phyloP scores from a whole-genome alignment of 2,888 invertebrate genomes.

The Xestia xanthographa region DNA sequence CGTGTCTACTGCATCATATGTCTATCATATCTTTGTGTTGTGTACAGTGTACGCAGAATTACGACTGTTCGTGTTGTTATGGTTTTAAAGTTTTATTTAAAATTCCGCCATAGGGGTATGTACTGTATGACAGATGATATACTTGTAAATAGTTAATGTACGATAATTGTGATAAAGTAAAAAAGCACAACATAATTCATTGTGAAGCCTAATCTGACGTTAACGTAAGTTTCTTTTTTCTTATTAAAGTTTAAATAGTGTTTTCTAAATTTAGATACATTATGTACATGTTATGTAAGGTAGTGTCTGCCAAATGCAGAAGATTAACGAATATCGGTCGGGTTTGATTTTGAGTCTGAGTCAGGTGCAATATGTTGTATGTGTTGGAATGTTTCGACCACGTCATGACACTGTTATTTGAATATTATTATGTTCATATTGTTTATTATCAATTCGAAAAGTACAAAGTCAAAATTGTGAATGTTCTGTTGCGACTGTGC shows the following conservation, averaged over 20 bases:
- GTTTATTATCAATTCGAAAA: slow-evolving; percentile 70
- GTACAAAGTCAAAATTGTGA: slow-evolving; percentile 75
- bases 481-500: slow-evolving; percentile 67
- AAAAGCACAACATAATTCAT: slow-evolving; percentile 88
- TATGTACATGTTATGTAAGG: slow-evolving; percentile 79
- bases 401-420: slow-evolving; percentile 46
- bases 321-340: slow-evolving; percentile 74
- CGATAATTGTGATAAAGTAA: slow-evolving; percentile 88
- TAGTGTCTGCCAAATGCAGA: slow-evolving; percentile 78
- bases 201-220: slow-evolving; percentile 88
- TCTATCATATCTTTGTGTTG: slow-evolving; percentile 63
- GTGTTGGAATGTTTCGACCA: slow-evolving; percentile 67
- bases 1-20: slow-evolving; percentile 65
- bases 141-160: slow-evolving; percentile 83
- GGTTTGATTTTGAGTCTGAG: slow-evolving; percentile 78
- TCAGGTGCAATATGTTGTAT: slow-evolving; percentile 83
- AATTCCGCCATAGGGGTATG: slow-evolving; percentile 77
- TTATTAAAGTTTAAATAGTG: slow-evolving; percentile 79
- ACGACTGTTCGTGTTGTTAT: slow-evolving; percentile 75
- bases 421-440: slow-evolving; percentile 68
- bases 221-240: slow-evolving; percentile 83
- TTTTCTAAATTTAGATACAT: slow-evolving; percentile 82
- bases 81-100: slow-evolving; percentile 78
- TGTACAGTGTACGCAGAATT: slow-evolving; percentile 68
- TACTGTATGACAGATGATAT: slow-evolving; percentile 85